These are phyloP conservation scores for Drosophila fungiperda DNA, from an alignment of 2,888 invertebrate species.

Conservation along the genomic window DNA sequence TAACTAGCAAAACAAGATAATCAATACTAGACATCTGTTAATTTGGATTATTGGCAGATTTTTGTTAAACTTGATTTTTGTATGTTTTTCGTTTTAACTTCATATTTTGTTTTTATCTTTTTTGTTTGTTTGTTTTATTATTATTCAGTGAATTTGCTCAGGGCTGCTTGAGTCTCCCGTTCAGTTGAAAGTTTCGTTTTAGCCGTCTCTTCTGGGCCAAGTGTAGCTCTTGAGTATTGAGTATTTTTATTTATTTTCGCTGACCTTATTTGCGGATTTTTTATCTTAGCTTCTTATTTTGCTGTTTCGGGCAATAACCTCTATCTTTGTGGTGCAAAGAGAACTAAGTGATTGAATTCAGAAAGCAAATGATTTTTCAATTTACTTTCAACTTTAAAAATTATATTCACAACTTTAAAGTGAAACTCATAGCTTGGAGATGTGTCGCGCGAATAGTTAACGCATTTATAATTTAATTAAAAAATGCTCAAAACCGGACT, in stretches of 20 bases:
- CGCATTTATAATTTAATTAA: background rate
- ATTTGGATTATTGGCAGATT: slow-evolving; percentile 47
- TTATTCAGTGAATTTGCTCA: slow-evolving; percentile 23
- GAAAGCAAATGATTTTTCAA: background rate
- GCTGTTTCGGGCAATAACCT: slow-evolving; percentile 47
- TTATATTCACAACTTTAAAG: background rate
- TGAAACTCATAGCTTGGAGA: background rate
- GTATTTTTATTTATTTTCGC: slow-evolving; percentile 37
- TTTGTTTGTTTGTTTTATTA: slow-evolving; percentile 19
- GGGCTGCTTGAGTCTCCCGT: slow-evolving; percentile 35
- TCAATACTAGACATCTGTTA: slow-evolving; percentile 15
- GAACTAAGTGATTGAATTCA: background rate
- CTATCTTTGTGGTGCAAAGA: slow-evolving; percentile 4
- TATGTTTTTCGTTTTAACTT: background rate
- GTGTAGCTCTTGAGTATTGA: slow-evolving; percentile 35
- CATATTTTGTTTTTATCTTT: background rate
- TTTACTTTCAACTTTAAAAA: background rate
- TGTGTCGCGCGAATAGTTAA: background rate
- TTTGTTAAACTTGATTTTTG: slow-evolving; percentile 45
- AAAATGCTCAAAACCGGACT: slow-evolving; percentile 3
- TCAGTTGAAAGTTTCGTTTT: slow-evolving; percentile 4
- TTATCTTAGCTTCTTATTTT: slow-evolving; percentile 10
- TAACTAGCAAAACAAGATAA: slow-evolving; percentile 59
- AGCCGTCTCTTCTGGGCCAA: slow-evolving; percentile 34
- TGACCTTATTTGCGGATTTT: slow-evolving; percentile 48